Evolutionary conservation across 2,113 vertebrate species (phyloP), one percentile per base, ranked within the genome.

Genomic region (Piaya cayana): DNA sequence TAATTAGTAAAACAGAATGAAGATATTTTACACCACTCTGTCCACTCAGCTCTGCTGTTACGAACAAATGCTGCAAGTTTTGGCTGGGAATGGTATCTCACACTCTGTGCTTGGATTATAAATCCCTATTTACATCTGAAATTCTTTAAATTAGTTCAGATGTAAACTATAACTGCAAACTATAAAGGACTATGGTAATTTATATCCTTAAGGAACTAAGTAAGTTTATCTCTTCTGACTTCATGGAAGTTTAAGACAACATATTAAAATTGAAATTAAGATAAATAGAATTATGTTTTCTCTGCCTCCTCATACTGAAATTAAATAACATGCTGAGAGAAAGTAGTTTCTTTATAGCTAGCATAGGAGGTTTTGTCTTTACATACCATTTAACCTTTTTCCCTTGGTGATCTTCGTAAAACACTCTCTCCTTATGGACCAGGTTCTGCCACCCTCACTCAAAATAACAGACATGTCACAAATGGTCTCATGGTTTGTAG

Each of bases 191-290:
- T 65, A 71, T 34, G 80, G n/a, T 77, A 92, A 96, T 93, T 95
- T 97, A 77, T 96, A 92, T 26, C 22, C 87, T 80, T 71, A 95
- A 85, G 56, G 59, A 93, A 91, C 64, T 80, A 72, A 93, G 53
- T 34, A 84, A 69, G 81, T 95, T 94, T 94, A 91, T 93, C 81
- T 87, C 55, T 52, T 91, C 47, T 15, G 65, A 92, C 81, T 96
- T 96, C 94, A 91, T 75, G 53, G 78, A 95, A 78, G 39, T 82
- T 97, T 94, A 92, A 96, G 86, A 87, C 71, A 68, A 27, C 8
- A 39, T 94, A 96, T 97, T 96, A 92, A 96, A 94, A 97, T 87
- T 64, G 8, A 88, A 92, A 95, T 96, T 84, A 96, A 93, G 92
- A 94, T 82, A 89, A 86, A 94, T 58, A 91, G 20, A 96, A 88